A percentile compares a stretch with the other conserved stretches of the same genome.
These are phyloP conservation scores for Cirrhinus mrigala DNA, from an alignment of 2,797 vertebrate species.

Conservation along the genomic window DNA sequence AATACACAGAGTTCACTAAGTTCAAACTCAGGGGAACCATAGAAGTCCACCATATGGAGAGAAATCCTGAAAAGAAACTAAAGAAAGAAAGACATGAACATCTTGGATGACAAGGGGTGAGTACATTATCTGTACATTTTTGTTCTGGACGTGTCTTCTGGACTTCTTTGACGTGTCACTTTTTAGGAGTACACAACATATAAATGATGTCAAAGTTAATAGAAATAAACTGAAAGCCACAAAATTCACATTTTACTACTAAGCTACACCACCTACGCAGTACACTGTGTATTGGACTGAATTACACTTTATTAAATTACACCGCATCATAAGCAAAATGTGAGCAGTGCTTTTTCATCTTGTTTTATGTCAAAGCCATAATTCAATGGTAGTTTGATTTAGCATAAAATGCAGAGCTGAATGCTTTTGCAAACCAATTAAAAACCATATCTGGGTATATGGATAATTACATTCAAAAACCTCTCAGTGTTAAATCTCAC, in stretches of 20 bases:
- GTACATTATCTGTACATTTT: no score
- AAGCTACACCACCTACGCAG: neutral
- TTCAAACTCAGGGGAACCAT: no score
- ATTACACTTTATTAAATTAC: constrained; percentile 5
- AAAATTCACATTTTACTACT: neutral
- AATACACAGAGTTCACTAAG: no score
- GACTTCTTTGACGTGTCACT: no score
- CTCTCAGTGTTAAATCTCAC: neutral
- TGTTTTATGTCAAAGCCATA: neutral
- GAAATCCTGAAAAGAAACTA: no score
- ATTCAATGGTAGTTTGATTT: neutral
- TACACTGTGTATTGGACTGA: neutral
- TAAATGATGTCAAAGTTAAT: neutral
- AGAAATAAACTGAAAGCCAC: neutral
- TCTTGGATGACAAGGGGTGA: no score
- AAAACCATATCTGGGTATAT: neutral
- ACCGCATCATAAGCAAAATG: neutral
- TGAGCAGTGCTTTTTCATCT: neutral
- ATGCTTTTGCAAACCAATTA: neutral
- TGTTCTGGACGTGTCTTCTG: no score
- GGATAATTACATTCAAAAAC: neutral
- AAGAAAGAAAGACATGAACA: no score
- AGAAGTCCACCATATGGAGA: no score
- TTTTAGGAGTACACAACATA: neutral
- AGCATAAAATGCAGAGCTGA: neutral